Evolutionary conservation across 2,113 vertebrate species (phyloP), one percentile per base, ranked within the genome.

Genomic region (Phalacrocorax brasilianus): DNA sequence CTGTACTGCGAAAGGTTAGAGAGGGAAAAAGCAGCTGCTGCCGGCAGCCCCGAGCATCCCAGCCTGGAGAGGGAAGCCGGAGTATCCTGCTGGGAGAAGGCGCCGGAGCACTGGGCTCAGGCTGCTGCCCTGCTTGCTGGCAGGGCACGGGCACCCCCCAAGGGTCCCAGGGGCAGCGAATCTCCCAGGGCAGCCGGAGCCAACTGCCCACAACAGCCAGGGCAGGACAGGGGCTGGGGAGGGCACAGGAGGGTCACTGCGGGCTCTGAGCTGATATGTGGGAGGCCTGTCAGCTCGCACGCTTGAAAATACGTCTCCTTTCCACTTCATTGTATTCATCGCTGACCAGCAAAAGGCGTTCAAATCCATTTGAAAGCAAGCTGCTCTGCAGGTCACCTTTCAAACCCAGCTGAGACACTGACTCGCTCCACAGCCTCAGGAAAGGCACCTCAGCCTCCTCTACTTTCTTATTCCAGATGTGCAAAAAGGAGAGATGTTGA

Each of bases 51-150:
- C 0, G 12, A 58, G 91, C 93, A 44, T 1, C 71, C 73, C 79
- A 22, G 45, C 40, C 27, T 14, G 3, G 75, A 2, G 1, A 8
- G 14, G 52, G 61, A 42, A 4, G 33, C 27, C 12, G 59, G 55
- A 66, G 52, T 50, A 65, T 3, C 71, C 47, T 0, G 0, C 11
- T 2, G 38, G 76, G 53, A 47, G 17, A 26, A 32, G 55, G 49
- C 2, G 1, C 24, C 1, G 0, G 22, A 65, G 74, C 66, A 28
- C 72, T 14, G 0, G 0, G 8, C 79, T 23, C 40, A 16, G 28
- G 35, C 68, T 62, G 16, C 58, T 9, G 44, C 7, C 14, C 28
- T 0, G 26, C 23, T 63, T 6, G 1, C n/a, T 12, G 42, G 20
- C 3, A 7, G 26, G 45, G 21, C 7, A 3, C 9, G 1, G 52